A percentile compares a stretch with the other conserved stretches of the same genome.
Conservation (phyloP, 1,140 invertebrate genomes). For the Neodiprion fabricii region DNA sequence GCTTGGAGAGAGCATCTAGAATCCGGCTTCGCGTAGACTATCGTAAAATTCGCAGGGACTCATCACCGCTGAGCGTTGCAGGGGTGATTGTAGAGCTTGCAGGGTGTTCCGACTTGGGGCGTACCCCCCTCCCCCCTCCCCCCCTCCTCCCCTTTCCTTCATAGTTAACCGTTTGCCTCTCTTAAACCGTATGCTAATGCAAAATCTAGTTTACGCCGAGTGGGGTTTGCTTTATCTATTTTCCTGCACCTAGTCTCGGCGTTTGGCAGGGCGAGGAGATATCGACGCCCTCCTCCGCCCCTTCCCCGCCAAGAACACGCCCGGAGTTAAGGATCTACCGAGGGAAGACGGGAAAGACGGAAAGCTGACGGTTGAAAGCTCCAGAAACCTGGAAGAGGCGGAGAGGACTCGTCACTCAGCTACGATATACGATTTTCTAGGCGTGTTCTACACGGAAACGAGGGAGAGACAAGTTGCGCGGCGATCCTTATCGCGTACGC, state of each 20-base stretch:
- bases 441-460: not conserved
- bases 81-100: not conserved
- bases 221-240: slow-evolving; percentile 5
- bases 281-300: no score
- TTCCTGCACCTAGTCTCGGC: not conserved
- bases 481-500: not conserved
- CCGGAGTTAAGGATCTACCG: no score
- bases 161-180: not conserved
- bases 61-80: not conserved
- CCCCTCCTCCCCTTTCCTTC: no score
- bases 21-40: not conserved
- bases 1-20: not conserved
- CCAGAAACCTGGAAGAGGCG: not conserved
- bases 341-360: no score
- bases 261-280: no score
- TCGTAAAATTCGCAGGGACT: slow-evolving; percentile 3
- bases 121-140: no score
- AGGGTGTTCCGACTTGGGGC: no score
- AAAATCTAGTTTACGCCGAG: slow-evolving; percentile 7
- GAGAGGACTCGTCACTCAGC: not conserved
- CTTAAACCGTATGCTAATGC: not conserved
- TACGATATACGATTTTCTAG: not conserved
- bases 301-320: no score
- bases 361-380: no score
- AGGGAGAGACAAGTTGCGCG: not conserved